Base-by-base conservation (phyloP, 2,113 vertebrate genomes). In the Bufo gargarizans region DNA sequence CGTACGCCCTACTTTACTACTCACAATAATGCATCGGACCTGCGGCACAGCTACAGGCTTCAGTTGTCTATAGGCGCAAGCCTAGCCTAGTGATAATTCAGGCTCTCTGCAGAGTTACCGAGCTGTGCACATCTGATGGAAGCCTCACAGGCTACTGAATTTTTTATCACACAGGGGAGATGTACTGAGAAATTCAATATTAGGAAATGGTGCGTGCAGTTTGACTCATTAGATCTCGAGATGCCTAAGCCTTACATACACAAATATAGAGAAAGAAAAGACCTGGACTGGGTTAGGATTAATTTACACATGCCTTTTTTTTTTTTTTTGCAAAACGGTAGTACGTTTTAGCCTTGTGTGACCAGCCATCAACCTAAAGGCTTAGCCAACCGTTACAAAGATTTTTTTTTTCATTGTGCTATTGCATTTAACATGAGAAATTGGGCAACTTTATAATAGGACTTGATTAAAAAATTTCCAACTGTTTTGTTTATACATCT, bases 101-200 rank as follows among this genome's bases (percentile, higher is more conserved):
- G 67, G 16, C 2, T 45, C 6, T 49, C 8, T 20, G 12, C 16
- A n/a, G 20, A 50, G 9, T 65, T n/a, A 1, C 63, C 8, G 63
- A 65, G 10, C 20, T 22, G 10, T 56, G 77, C 53, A 22, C 13
- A n/a, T 56, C 20, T 56, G 11, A 56, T 13, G n/a, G 6, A 79
- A 33, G n/a, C 50, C 77, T 22, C 11, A 14, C n/a, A 22, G 53
- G 22, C 53, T 80, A 43, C n/a, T 80, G 77, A 58, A 80, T 80
- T 58, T 16, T 58, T 80, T 10, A 80, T 58, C 53, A 80, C 77
- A 58, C 56, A 58, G 53, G 77, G 77, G 77, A 80, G 53, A 58
- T 4, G 12, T 79, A 56, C 77, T 4, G 4, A 58, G 53, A 58
- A 55, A 58, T 17, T 45, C 12, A 72, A 72, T 72, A 72, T 13